These are phyloP conservation scores for Geopemphigus sp. DNA, from an alignment of 1,140 invertebrate genomes.

Conservation along the genomic window DNA sequence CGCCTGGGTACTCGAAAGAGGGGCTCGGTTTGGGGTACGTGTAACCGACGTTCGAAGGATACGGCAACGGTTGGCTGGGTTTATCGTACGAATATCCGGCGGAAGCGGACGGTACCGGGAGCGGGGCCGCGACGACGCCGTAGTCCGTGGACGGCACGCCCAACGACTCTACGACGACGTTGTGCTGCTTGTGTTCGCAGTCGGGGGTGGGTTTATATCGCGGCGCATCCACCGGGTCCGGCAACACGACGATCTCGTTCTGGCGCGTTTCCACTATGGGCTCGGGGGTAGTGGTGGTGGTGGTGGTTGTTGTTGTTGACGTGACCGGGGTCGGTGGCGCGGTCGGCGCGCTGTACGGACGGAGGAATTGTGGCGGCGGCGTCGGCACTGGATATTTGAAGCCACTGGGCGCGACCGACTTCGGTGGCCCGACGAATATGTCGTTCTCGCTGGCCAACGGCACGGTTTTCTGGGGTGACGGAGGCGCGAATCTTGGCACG, in stretches of 20 bases:
- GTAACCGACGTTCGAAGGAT: conserved; percentile 9
- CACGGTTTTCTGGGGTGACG: background rate
- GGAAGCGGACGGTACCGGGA: background rate
- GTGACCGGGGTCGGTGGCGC: background rate
- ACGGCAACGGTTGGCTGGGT: background rate
- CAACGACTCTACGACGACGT: background rate
- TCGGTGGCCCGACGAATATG: background rate
- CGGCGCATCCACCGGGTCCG: background rate
- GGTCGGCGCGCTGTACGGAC: background rate
- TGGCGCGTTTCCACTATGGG: conserved; percentile 28
- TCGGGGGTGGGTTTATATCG: background rate
- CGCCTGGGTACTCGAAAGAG: conserved; percentile 12
- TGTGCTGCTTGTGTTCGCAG: conserved; percentile 30
- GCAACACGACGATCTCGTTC: background rate
- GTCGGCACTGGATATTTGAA: background rate
- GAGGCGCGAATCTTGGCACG: background rate
- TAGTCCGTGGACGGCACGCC: conserved; percentile 32
- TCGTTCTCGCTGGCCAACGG: background rate
- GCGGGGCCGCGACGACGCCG: background rate
- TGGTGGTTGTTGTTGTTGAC: background rate
- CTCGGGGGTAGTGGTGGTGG: background rate
- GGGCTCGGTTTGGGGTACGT: conserved; percentile 19
- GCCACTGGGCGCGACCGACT: background rate
- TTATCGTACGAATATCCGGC: conserved; percentile 38
- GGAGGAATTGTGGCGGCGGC: background rate